Percentiles rank a stretch among this genome's conserved stretches.
Evolutionary conservation across 2,113 vertebrate species (phyloP).

Genomic region (Hippocampus barbouri): DNA sequence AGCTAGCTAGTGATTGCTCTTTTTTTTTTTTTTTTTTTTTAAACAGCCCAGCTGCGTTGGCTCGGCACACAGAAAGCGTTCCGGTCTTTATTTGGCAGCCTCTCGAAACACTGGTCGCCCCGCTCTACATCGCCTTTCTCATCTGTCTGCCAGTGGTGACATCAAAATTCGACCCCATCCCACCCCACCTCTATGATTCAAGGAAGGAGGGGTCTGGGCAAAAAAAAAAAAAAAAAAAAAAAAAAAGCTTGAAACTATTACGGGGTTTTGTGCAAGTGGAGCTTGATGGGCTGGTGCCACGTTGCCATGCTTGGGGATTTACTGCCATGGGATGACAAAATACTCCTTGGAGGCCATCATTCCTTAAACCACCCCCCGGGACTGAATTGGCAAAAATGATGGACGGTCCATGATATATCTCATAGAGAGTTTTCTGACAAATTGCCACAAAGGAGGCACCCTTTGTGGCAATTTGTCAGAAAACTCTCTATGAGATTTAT

Average conservation of each 20-base stretch:
- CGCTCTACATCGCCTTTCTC: constrained; percentile 3
- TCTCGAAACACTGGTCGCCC: constrained; percentile 6
- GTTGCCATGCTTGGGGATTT: neutral
- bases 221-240: constrained; percentile 11
- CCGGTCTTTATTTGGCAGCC: constrained; percentile 18
- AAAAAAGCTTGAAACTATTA: neutral
- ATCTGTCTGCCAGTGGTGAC: neutral
- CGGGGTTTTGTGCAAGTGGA: neutral
- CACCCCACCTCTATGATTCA: neutral
- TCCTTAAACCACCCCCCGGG: neutral
- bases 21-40: constrained; percentile 7
- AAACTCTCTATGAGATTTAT: too few species aligned
- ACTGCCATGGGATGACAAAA: neutral
- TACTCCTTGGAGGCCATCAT: neutral
- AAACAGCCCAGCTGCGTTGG: constrained; percentile 32
- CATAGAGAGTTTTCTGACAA: neutral
- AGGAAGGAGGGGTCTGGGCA: constrained; percentile 4
- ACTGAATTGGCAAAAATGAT: neutral
- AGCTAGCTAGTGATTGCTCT: constrained; percentile 1
- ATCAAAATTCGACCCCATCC: constrained; percentile 2
- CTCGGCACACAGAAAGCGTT: constrained; percentile 14
- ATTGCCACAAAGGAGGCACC: neutral
- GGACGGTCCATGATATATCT: neutral
- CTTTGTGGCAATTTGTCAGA: too few species aligned
- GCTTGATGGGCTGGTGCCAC: neutral